Percentiles rank a stretch among this genome's conserved stretches.
Conservation (phyloP, 2,113 vertebrate species). For the Dromiciops gliroides region DNA sequence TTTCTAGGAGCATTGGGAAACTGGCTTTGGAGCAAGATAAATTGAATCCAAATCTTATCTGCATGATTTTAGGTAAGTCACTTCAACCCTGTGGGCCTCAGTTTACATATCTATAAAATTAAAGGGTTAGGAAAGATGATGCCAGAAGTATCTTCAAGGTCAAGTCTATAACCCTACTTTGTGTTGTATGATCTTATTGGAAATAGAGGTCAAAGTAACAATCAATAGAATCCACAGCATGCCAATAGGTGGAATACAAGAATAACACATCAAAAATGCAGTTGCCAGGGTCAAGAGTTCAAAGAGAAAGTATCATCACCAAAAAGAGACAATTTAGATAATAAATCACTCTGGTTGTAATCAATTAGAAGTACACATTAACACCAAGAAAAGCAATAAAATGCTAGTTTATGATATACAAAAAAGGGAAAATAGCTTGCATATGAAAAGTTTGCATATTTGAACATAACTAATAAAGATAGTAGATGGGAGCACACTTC, state of each 20-base stretch:
- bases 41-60: neutral
- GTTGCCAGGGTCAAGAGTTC: neutral
- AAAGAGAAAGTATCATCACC: too few species aligned
- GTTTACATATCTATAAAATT: neutral
- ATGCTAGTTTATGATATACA: neutral
- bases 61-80: neutral
- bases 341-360: neutral
- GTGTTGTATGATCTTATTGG: neutral
- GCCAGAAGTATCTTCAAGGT: neutral
- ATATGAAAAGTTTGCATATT: neutral
- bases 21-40: neutral
- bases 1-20: neutral
- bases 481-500: neutral
- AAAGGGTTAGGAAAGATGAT: neutral
- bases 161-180: neutral
- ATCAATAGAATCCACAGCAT: neutral
- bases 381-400: neutral
- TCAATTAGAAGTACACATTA: neutral
- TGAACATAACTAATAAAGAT: neutral
- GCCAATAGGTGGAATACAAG: neutral
- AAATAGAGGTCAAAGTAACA: neutral
- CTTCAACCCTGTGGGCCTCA: neutral
- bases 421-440: neutral
- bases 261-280: neutral
- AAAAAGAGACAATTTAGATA: neutral